These are phyloP conservation scores for Trachelus tabidus DNA, from an alignment of 2,888 invertebrate species.

Conservation along the genomic window DNA sequence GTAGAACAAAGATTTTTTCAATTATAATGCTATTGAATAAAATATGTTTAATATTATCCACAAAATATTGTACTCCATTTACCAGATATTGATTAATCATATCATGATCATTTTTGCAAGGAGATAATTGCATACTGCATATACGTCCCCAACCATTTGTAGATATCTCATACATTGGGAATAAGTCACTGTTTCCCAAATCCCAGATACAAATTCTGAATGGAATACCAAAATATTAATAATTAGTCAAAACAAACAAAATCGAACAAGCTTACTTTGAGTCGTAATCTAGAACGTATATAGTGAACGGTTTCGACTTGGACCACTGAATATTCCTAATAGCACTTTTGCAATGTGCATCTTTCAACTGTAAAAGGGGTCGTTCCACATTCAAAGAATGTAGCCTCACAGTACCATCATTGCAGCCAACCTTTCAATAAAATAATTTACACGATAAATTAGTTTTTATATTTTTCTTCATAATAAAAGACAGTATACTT, in stretches of 20 bases:
- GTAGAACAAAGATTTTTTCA: conserved; percentile 39
- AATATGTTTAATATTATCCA: conserved; percentile 12
- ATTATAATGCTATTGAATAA: conserved; percentile 3
- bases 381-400: conserved; percentile 64
- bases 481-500: conserved; percentile 24
- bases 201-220: conserved; percentile 70
- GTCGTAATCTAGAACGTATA: conserved; percentile 67
- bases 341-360: conserved; percentile 47
- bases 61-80: conserved; percentile 34
- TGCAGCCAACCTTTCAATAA: conserved; percentile 63
- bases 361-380: conserved; percentile 64
- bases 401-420: conserved; percentile 68
- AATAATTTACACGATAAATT: not conserved
- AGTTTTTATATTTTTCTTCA: not conserved
- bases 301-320: conserved; percentile 67
- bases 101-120: conserved; percentile 54
- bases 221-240: conserved; percentile 18
- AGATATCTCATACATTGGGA: conserved; percentile 66
- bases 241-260: conserved; percentile 3
- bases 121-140: conserved; percentile 65
- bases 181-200: conserved; percentile 67
- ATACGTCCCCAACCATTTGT: conserved; percentile 61
- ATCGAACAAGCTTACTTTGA: conserved; percentile 52
- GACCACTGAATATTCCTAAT: conserved; percentile 69
- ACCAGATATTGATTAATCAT: conserved; percentile 66